Conservation (phyloP, 2,797 vertebrate genomes). For the Allobates femoralis region DNA sequence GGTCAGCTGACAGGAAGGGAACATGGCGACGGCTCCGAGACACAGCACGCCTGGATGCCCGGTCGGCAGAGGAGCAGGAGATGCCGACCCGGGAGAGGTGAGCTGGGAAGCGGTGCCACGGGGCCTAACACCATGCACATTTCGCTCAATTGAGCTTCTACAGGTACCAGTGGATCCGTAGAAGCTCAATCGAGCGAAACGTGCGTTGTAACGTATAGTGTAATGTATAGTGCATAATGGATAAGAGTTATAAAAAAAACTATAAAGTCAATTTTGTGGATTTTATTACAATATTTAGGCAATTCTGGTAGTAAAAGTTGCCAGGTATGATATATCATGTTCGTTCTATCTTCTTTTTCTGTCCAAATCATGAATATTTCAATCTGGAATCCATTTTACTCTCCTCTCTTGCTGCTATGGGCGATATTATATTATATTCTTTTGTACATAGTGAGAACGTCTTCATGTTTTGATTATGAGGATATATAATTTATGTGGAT, state of each 20-base stretch:
- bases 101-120: no score
- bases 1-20: no score
- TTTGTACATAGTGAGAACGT: neutral
- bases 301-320: neutral
- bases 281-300: neutral
- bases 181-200: no score
- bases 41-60: no score
- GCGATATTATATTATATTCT: constrained; percentile 17
- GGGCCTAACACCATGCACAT: no score
- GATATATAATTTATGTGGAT: constrained; percentile 45
- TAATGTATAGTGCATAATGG: neutral
- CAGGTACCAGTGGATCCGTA: no score
- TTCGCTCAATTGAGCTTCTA: no score
- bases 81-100: no score
- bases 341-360: neutral
- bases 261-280: neutral
- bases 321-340: neutral
- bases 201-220: no score
- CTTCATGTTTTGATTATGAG: constrained; percentile 44
- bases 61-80: no score
- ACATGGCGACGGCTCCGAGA: no score
- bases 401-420: neutral
- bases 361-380: constrained; percentile 33
- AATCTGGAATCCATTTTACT: neutral
- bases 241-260: neutral